A percentile compares a stretch with the other conserved stretches of the same genome.
Evolutionary conservation across 2,888 invertebrate genomes (phyloP).

Genomic region (Drosophila siamana): DNA sequence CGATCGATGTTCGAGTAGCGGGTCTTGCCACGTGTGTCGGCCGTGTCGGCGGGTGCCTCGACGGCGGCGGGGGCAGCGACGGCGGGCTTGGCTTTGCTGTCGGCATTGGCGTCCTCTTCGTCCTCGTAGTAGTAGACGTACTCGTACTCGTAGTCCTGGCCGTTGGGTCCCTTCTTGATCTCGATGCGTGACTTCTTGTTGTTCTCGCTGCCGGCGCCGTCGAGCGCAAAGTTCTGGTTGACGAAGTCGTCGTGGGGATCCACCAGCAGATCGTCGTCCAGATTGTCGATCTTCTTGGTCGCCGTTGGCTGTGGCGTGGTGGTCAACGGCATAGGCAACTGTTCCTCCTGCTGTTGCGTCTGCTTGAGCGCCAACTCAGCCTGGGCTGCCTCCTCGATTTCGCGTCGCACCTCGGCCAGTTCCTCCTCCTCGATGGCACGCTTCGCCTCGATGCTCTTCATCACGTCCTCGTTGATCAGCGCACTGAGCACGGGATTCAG

Average conservation of each 20-base stretch:
- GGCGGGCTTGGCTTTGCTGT: conserved; percentile 82
- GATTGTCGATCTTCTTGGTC: conserved; percentile 55
- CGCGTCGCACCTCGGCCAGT: conserved; percentile 75
- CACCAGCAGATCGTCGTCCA: conserved; percentile 71
- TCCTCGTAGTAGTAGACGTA: conserved; percentile 96
- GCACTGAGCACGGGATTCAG: conserved; percentile 85
- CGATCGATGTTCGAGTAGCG: conserved; percentile 85
- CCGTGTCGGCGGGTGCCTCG: conserved; percentile 53
- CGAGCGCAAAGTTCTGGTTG: conserved; percentile 87
- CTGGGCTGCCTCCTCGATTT: conserved; percentile 63
- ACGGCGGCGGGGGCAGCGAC: conserved; percentile 65
- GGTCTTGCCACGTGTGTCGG: conserved; percentile 86
- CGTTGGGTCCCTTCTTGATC: conserved; percentile 95
- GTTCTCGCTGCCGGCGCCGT: conserved; percentile 89
- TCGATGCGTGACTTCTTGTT: conserved; percentile 90
- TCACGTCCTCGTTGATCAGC: conserved; percentile 86
- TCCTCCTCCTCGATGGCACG: conserved; percentile 83
- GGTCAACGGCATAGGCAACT: conserved; percentile 66
- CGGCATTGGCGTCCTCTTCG: conserved; percentile 87
- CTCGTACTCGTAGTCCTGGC: conserved; percentile 96
- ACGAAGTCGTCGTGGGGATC: conserved; percentile 82
- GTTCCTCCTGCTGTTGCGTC: conserved; percentile 44
- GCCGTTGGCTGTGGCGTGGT: conserved; percentile 74
- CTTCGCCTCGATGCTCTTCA: conserved; percentile 86
- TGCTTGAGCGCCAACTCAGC: conserved; percentile 47